Evolutionary conservation across 1,140 invertebrate genomes (phyloP).

Genomic region (Solen grandis): DNA sequence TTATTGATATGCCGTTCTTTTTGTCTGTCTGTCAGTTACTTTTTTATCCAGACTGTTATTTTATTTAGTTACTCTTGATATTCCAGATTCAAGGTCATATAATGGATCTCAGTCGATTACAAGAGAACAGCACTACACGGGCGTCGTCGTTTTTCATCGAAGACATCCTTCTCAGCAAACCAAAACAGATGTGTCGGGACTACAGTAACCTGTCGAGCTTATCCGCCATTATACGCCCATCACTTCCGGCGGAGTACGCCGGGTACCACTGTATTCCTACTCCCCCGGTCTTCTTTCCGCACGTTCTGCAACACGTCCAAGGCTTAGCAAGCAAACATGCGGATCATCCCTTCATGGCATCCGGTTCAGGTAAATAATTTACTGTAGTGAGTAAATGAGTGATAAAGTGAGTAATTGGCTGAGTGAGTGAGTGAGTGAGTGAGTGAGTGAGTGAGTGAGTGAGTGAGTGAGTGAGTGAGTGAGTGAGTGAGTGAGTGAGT

Average conservation of each 20-base stretch:
- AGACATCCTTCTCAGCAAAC: constrained; percentile 87
- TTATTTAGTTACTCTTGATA: background rate
- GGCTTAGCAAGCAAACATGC: constrained; percentile 82
- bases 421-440: constrained; percentile 37
- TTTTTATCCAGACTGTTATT: background rate
- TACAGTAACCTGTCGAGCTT: constrained; percentile 56
- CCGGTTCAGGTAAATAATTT: constrained; percentile 82
- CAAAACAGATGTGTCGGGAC: constrained; percentile 75
- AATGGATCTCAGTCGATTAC: constrained; percentile 23
- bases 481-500: constrained; percentile 12
- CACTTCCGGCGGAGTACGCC: constrained; percentile 70
- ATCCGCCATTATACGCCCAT: constrained; percentile 61
- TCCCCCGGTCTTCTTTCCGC: constrained; percentile 76
- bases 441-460: constrained; percentile 29
- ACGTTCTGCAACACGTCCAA: constrained; percentile 78
- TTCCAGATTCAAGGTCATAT: too few relatives aligned
- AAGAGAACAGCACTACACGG: constrained; percentile 51
- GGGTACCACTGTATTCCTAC: constrained; percentile 69
- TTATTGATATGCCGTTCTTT: background rate
- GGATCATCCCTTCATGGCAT: constrained; percentile 81
- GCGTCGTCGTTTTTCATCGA: constrained; percentile 88
- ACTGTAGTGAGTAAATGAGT: too few relatives aligned
- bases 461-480: constrained; percentile 17
- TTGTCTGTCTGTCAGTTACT: background rate
- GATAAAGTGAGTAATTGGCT: constrained; percentile 4